phyloP scores from a whole-genome alignment of 2,797 vertebrate genomes.

The Bucorvus abyssinicus region DNA sequence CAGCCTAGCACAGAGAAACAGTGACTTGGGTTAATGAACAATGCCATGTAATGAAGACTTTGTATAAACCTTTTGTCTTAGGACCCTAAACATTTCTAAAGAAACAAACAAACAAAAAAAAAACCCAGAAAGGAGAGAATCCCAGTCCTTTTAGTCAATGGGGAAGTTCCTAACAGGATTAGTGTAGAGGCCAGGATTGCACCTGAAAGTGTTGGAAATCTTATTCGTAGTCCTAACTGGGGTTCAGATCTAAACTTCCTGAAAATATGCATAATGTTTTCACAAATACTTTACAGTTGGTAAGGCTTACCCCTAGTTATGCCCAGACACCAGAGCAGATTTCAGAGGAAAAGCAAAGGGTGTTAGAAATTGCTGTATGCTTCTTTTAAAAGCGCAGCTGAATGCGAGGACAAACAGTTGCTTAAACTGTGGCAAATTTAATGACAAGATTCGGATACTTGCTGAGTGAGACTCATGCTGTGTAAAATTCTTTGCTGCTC shows the following conservation, averaged over 20 bases:
- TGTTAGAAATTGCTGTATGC: neutral
- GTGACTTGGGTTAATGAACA: conserved; percentile 17
- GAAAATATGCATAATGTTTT: neutral
- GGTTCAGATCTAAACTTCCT: neutral
- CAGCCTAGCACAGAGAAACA: neutral
- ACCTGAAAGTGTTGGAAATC: neutral
- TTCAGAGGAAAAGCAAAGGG: neutral
- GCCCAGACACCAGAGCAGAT: neutral
- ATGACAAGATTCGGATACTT: conserved; percentile 43
- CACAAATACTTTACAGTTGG: neutral
- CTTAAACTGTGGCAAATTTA: conserved; percentile 48
- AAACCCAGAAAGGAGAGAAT: neutral
- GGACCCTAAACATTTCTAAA: neutral
- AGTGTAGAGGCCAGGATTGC: neutral
- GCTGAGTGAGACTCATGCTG: conserved; percentile 34
- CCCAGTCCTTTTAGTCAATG: neutral
- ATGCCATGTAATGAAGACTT: neutral
- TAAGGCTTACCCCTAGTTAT: neutral
- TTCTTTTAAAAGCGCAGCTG: neutral
- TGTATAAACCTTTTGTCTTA: neutral
- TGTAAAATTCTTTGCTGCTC: conserved; percentile 53
- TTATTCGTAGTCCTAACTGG: neutral
- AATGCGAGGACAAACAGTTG: conserved; percentile 6
- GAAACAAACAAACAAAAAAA: neutral
- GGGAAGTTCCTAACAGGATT: neutral